Evolutionary conservation across 2,888 invertebrate species (phyloP).

Genomic region (Acrobasis repandana): DNA sequence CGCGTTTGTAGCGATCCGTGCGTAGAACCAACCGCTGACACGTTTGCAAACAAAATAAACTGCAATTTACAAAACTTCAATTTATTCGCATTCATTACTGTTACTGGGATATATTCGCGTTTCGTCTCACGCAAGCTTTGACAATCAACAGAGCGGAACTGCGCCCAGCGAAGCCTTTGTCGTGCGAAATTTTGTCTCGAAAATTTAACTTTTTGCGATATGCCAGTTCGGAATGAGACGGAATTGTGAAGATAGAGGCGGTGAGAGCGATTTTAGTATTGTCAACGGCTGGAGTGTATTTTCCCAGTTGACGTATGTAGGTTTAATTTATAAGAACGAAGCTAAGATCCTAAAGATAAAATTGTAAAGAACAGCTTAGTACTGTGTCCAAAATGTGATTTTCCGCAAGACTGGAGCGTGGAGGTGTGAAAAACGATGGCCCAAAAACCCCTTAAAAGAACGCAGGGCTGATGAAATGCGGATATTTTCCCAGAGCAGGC

Average conservation of each 20-base stretch:
- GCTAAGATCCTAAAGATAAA: no score
- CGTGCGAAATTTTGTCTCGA: conserved; percentile 19
- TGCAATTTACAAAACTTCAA: conserved; percentile 15
- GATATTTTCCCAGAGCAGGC: no score
- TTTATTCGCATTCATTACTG: conserved; percentile 19
- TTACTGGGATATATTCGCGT: conserved; percentile 12
- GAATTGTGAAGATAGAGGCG: background rate
- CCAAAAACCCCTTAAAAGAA: no score
- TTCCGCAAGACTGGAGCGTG: no score
- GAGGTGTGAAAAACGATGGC: no score
- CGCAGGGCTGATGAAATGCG: no score
- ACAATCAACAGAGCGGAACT: conserved; percentile 28
- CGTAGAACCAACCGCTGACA: background rate
- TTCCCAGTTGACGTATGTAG: background rate
- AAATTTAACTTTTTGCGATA: conserved; percentile 24
- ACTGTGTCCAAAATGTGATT: no score
- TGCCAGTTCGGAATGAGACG: conserved; percentile 4
- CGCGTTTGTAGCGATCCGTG: background rate
- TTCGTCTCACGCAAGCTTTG: conserved; percentile 26
- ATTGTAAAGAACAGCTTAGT: no score
- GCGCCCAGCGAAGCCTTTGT: conserved; percentile 22
- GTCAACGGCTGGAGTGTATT: background rate
- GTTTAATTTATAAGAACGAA: background rate
- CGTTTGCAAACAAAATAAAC: background rate
- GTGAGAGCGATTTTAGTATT: background rate